Percentiles rank a stretch among this genome's conserved stretches.
phyloP scores from a whole-genome alignment of 2,113 vertebrate genomes.

The Etheostoma cragini region DNA sequence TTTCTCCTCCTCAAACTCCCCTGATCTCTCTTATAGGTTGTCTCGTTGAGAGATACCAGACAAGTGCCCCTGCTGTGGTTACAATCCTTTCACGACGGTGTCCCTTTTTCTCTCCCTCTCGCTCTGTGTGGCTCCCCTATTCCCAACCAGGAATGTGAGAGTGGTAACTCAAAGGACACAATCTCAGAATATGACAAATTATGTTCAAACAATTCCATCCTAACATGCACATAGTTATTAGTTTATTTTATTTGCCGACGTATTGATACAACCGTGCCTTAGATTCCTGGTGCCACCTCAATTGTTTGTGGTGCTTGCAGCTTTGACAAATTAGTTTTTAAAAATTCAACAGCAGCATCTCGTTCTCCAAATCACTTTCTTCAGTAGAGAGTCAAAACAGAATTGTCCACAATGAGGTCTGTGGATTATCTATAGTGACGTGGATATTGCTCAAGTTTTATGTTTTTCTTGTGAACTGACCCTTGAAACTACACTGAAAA shows the following conservation, averaged over 20 bases:
- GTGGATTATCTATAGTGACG: not conserved
- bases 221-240: not conserved
- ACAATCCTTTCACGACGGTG: constrained; percentile 35
- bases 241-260: not conserved
- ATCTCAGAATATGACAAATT: not conserved
- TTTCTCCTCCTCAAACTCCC: constrained; percentile 46
- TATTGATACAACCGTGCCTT: not conserved
- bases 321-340: not conserved
- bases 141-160: constrained; percentile 27
- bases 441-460: not conserved
- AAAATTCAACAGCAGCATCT: constrained; percentile 5
- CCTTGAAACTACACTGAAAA: not conserved
- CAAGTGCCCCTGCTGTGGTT: constrained; percentile 66
- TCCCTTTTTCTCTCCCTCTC: constrained; percentile 14
- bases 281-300: not conserved
- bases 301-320: not conserved
- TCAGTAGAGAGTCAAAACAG: not conserved
- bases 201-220: not conserved
- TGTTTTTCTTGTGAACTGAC: not conserved
- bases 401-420: not conserved
- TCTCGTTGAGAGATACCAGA: constrained; percentile 57
- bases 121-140: constrained; percentile 25
- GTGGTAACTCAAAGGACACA: not conserved
- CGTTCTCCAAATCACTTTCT: constrained; percentile 1
- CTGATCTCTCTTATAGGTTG: constrained; percentile 59